These are phyloP conservation scores for Staurois parvus DNA, from an alignment of 2,797 vertebrate species.

Conservation along the genomic window DNA sequence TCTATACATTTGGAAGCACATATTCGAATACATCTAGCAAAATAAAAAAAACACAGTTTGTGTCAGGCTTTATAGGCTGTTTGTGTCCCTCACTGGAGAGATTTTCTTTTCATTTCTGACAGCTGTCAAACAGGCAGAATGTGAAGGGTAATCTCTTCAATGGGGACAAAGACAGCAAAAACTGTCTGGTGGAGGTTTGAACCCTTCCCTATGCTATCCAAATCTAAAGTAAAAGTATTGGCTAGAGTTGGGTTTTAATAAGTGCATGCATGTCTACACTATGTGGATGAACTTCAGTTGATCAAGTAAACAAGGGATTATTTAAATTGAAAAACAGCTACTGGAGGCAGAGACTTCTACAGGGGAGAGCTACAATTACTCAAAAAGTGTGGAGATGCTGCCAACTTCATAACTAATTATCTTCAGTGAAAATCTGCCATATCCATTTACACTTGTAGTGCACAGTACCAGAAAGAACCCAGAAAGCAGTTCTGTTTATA, in stretches of 20 bases:
- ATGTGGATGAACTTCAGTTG: not conserved
- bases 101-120: not conserved
- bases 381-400: not conserved
- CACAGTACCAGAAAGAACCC: not conserved
- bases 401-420: too few species aligned
- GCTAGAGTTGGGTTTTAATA: not conserved
- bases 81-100: not conserved
- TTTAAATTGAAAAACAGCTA: too few species aligned
- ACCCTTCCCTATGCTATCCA: not conserved
- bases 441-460: not conserved
- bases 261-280: not conserved
- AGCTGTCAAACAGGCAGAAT: too few species aligned
- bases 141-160: too few species aligned
- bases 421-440: not conserved
- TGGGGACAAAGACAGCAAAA: not conserved
- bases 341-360: not conserved
- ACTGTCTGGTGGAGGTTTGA: not conserved
- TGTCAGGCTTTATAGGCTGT: not conserved
- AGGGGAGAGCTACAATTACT: not conserved
- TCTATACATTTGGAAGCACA: too few species aligned
- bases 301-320: not conserved
- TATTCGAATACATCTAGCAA: too few species aligned
- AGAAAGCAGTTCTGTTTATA: slow-evolving; percentile 2
- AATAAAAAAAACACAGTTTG: too few species aligned
- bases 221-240: not conserved